Conservation (phyloP, 2,888 invertebrate species). For the Callimorpha dominula region DNA sequence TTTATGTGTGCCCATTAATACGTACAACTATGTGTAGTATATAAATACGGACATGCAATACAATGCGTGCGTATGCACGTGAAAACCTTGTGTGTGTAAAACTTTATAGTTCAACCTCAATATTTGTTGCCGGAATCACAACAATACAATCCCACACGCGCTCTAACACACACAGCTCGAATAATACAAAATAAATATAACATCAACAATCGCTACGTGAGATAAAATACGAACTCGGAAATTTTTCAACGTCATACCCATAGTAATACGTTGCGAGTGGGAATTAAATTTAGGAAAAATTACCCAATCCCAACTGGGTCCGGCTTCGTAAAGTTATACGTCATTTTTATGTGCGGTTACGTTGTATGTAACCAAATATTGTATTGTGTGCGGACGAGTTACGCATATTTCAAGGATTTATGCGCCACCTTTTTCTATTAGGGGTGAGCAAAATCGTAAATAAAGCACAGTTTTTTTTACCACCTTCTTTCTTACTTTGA, state of each 20-base stretch:
- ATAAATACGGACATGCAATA: too few relatives aligned
- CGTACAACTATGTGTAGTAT: too few relatives aligned
- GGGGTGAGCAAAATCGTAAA: conserved; percentile 51
- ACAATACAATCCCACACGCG: too few relatives aligned
- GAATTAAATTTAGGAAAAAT: conserved; percentile 70
- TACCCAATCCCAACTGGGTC: conserved; percentile 62
- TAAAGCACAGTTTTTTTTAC: conserved; percentile 39
- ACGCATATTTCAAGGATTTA: conserved; percentile 70
- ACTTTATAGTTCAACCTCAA: too few relatives aligned
- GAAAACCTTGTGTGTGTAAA: too few relatives aligned
- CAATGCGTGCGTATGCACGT: too few relatives aligned
- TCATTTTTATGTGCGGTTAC: conserved; percentile 77
- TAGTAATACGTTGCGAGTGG: conserved; percentile 39
- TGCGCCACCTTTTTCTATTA: conserved; percentile 69
- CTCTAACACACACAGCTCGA: neutral
- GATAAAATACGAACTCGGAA: conserved; percentile 32
- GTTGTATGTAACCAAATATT: conserved; percentile 74
- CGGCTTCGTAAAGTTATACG: conserved; percentile 60
- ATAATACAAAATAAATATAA: conserved; percentile 15
- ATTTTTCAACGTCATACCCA: conserved; percentile 26
- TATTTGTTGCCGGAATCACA: too few relatives aligned
- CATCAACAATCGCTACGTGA: conserved; percentile 16
- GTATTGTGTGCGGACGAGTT: conserved; percentile 74
- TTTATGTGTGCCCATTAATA: too few relatives aligned
- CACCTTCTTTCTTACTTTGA: conserved; percentile 21